phyloP scores from a whole-genome alignment of 2,113 vertebrate species.

The Panthera uncia region DNA sequence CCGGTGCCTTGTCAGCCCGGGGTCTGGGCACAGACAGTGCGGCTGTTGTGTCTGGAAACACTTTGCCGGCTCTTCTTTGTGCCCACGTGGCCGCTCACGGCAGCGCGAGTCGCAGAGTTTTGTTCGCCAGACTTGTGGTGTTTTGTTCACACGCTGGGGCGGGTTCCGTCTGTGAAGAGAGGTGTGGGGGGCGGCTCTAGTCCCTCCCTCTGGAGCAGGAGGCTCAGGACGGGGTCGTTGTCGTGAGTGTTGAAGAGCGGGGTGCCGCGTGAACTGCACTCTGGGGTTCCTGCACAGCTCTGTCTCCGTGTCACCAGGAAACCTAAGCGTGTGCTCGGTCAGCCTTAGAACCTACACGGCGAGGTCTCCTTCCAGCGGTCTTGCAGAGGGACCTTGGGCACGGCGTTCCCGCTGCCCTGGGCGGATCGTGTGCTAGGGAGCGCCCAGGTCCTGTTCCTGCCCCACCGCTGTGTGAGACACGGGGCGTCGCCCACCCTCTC shows the following conservation, averaged over 20 bases:
- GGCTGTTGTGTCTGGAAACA: not conserved
- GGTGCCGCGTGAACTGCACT: fast-evolving
- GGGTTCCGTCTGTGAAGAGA: not conserved
- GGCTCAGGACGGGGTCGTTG: not conserved
- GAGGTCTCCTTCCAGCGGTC: not conserved
- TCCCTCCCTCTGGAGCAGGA: not conserved
- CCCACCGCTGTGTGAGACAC: not conserved
- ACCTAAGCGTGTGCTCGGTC: not conserved
- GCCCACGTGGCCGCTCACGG: fast-evolving
- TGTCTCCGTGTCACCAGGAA: not conserved
- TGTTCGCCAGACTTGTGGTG: not conserved
- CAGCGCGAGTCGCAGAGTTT: fast-evolving
- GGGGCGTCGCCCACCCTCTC: fast-evolving
- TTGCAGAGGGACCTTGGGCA: not conserved
- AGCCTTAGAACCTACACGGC: too few relatives aligned
- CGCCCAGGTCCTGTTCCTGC: fast-evolving
- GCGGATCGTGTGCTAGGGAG: fast-evolving
- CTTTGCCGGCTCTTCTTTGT: too few relatives aligned
- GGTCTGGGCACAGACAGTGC: not conserved
- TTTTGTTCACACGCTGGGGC: not conserved
- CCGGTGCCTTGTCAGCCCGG: too few relatives aligned
- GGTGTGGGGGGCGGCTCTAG: not conserved
- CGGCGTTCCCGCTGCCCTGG: fast-evolving
- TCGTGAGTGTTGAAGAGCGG: not conserved
- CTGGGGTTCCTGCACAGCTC: not conserved